Evolutionary conservation across 2,797 vertebrate species (phyloP).

Genomic region (Dallia pectoralis): DNA sequence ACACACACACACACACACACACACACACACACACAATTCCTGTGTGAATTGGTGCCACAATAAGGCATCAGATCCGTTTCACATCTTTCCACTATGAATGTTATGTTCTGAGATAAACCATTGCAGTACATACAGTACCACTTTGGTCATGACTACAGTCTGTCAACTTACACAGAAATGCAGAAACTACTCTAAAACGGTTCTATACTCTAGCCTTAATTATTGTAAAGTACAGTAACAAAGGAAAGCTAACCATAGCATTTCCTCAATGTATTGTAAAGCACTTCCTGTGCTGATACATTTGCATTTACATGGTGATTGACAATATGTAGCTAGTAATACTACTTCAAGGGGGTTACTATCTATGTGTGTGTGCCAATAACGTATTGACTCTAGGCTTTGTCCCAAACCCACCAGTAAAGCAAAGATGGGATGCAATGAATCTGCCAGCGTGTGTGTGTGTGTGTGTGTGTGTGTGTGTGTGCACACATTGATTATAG

Average conservation of each 20-base stretch:
- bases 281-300: conserved; percentile 30
- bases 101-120: background rate
- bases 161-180: background rate
- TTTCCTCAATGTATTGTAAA: conserved; percentile 2
- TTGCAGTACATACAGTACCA: background rate
- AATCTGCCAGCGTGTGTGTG: background rate
- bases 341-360: conserved; percentile 18
- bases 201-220: background rate
- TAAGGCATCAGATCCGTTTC: background rate
- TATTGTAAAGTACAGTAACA: background rate
- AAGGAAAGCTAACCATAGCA: background rate
- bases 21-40: too few species aligned
- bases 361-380: conserved; percentile 10
- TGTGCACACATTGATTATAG: background rate
- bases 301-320: conserved; percentile 11
- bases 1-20: too few species aligned
- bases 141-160: background rate
- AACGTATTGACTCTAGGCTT: conserved; percentile 13
- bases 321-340: conserved; percentile 25
- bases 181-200: background rate
- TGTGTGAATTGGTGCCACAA: too few species aligned
- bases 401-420: conserved; percentile 18
- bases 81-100: background rate
- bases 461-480: conserved; percentile 4
- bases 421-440: conserved; percentile 6